Conservation (phyloP, 2,888 invertebrate species). For the Arrhopalites spinosus region DNA sequence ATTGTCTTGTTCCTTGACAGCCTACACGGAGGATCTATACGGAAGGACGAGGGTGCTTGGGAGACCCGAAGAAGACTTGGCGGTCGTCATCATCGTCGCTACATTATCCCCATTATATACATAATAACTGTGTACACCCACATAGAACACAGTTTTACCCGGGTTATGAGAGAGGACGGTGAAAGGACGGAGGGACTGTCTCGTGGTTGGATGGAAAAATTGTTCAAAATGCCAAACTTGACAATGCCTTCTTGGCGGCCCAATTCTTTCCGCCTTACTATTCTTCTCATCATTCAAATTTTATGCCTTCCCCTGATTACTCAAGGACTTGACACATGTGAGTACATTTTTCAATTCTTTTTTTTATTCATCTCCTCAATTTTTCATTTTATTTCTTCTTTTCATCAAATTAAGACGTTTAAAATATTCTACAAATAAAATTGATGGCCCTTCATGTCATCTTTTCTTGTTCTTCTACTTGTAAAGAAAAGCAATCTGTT, state of each 20-base stretch:
- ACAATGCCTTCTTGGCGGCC: constrained; percentile 20
- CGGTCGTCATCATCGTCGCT: no score
- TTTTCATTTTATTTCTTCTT: not conserved
- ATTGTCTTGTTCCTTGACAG: constrained; percentile 35
- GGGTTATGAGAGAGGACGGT: no score
- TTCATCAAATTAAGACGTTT: no score
- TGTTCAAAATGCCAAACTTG: constrained; percentile 27
- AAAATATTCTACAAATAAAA: no score
- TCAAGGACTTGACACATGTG: constrained; percentile 50
- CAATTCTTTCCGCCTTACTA: constrained; percentile 16
- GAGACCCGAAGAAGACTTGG: constrained; percentile 5
- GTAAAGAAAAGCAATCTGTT: not conserved
- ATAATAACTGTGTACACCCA: no score
- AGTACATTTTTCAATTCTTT: constrained; percentile 23
- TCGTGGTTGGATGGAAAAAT: constrained; percentile 9
- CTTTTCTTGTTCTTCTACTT: not conserved
- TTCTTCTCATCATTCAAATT: constrained; percentile 29
- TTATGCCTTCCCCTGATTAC: constrained; percentile 43
- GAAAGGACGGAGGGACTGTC: not conserved
- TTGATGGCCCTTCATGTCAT: not conserved
- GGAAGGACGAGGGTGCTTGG: not conserved
- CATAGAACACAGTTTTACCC: no score
- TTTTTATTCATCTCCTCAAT: not conserved
- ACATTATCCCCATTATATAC: no score
- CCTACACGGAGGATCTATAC: not conserved